A percentile compares a stretch with the other conserved stretches of the same genome.
phyloP scores from a whole-genome alignment of 2,888 invertebrate species.

The Xanthorhoe designata region DNA sequence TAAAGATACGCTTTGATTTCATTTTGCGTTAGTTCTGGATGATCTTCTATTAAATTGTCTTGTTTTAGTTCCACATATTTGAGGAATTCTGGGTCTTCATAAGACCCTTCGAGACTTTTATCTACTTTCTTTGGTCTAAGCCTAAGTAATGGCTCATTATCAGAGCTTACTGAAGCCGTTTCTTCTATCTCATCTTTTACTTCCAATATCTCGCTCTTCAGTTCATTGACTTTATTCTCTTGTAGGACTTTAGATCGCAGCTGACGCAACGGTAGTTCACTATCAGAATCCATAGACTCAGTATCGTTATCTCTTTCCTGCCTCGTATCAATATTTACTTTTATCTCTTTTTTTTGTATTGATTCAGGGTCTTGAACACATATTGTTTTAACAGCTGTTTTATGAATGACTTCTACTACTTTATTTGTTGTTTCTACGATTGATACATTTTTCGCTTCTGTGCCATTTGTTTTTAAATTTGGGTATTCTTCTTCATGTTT shows the following conservation, averaged over 20 bases:
- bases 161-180: slow-evolving; percentile 36
- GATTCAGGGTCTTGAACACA: background rate
- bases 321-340: slow-evolving; percentile 7
- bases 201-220: slow-evolving; percentile 51
- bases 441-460: background rate
- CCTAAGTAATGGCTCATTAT: slow-evolving; percentile 25
- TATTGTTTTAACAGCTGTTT: background rate
- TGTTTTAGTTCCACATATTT: slow-evolving; percentile 78
- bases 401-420: background rate
- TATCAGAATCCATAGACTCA: slow-evolving; percentile 28
- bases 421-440: background rate
- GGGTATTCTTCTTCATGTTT: background rate
- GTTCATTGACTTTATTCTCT: slow-evolving; percentile 22
- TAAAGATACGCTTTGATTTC: slow-evolving; percentile 77
- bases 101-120: slow-evolving; percentile 42
- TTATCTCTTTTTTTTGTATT: background rate
- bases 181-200: slow-evolving; percentile 62
- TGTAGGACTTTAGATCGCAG: slow-evolving; percentile 20
- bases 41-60: slow-evolving; percentile 76
- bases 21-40: slow-evolving; percentile 75
- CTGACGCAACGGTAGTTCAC: slow-evolving; percentile 22
- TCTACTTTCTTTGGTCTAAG: slow-evolving; percentile 21
- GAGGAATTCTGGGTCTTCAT: slow-evolving; percentile 71
- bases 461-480: background rate
- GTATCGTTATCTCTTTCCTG: slow-evolving; percentile 14